Conservation (phyloP, 2,113 vertebrate species). For the Cryptomyrus ogoouensis region DNA sequence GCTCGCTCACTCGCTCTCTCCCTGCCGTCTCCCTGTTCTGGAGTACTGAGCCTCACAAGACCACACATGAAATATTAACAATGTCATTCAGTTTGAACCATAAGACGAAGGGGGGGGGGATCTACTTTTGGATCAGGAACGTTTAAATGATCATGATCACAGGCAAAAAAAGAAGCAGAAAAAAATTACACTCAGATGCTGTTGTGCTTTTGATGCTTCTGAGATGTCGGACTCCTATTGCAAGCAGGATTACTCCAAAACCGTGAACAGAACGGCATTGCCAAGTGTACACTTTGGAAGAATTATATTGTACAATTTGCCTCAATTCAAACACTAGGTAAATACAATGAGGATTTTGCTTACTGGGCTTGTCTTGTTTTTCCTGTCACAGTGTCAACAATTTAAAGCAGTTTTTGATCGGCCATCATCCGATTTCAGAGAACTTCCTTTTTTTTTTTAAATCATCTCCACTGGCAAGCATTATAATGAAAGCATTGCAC, state of each 20-base stretch:
- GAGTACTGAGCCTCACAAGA: constrained; percentile 12
- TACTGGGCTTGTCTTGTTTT: background rate
- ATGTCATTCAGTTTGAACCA: background rate
- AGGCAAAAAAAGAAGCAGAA: background rate
- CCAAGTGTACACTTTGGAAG: background rate
- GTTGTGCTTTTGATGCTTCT: background rate
- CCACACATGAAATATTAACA: constrained; percentile 21
- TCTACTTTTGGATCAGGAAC: background rate
- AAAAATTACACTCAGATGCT: background rate
- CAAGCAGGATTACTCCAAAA: background rate
- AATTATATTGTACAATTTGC: background rate
- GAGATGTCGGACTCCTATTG: background rate
- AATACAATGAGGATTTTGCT: background rate
- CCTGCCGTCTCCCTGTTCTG: background rate
- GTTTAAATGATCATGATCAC: background rate
- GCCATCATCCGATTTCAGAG: background rate
- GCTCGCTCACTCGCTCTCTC: background rate
- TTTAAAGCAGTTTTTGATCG: background rate
- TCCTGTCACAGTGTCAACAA: background rate
- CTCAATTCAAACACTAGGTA: background rate
- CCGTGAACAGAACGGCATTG: background rate
- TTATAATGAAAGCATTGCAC: background rate
- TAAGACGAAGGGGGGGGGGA: background rate
- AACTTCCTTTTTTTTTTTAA: background rate
- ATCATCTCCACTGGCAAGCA: too few relatives aligned